Conservation (phyloP, 2,113 vertebrate species). For the Neofelis nebulosa region DNA sequence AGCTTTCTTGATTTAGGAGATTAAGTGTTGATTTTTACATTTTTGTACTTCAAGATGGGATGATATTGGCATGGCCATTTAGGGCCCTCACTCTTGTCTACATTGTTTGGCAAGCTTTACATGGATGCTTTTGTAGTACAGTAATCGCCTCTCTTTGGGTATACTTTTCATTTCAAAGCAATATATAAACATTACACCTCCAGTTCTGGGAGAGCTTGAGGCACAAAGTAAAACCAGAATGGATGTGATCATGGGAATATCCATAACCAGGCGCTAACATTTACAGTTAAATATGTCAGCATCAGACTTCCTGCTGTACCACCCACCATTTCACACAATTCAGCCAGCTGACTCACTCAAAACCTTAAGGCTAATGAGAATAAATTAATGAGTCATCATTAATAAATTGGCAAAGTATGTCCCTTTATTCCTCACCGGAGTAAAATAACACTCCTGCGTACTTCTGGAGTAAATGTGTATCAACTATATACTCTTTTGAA, state of each 20-base stretch:
- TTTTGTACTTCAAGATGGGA: background rate
- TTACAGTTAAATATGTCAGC: conserved; percentile 24
- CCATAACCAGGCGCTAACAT: background rate
- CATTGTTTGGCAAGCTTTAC: background rate
- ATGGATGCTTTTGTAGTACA: background rate
- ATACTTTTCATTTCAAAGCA: conserved; percentile 44
- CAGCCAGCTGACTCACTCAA: conserved; percentile 56
- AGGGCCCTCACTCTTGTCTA: background rate
- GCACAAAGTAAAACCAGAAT: conserved; percentile 49
- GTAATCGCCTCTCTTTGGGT: conserved; percentile 25
- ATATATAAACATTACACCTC: conserved; percentile 26
- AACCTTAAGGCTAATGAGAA: conserved; percentile 54
- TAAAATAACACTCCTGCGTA: background rate
- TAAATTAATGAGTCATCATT: conserved; percentile 67
- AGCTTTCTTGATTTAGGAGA: background rate
- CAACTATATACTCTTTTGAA: background rate
- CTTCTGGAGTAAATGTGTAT: background rate
- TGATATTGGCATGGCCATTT: background rate
- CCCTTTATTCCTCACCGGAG: background rate
- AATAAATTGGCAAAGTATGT: background rate
- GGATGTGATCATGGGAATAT: conserved; percentile 69
- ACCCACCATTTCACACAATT: conserved; percentile 55
- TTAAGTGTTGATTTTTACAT: background rate
- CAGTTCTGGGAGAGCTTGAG: background rate
- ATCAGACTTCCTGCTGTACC: conserved; percentile 35